phyloP scores from a whole-genome alignment of 2,888 invertebrate genomes.

The Ephialtes manifestator region DNA sequence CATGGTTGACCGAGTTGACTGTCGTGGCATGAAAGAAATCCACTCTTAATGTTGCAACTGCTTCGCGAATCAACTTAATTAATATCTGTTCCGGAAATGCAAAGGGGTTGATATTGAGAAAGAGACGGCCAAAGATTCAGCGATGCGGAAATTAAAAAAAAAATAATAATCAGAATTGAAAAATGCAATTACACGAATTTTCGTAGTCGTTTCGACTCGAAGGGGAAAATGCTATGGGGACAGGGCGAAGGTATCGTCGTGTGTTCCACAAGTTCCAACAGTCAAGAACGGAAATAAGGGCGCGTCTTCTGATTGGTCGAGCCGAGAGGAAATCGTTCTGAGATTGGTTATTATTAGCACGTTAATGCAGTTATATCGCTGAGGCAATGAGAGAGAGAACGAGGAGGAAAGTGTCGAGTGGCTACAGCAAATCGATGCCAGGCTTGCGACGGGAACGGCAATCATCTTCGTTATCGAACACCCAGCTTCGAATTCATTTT shows the following conservation, averaged over 20 bases:
- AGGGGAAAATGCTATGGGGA: neutral
- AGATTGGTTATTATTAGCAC: slow-evolving; percentile 86
- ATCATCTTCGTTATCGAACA: slow-evolving; percentile 60
- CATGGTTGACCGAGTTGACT: slow-evolving; percentile 51
- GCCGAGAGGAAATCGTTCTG: slow-evolving; percentile 84
- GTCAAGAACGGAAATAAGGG: slow-evolving; percentile 81
- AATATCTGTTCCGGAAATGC: slow-evolving; percentile 57
- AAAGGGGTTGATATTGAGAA: slow-evolving; percentile 32
- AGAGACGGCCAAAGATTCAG: neutral
- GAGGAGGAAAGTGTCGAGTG: slow-evolving; percentile 11
- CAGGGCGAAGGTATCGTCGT: slow-evolving; percentile 10
- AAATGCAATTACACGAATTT: slow-evolving; percentile 79
- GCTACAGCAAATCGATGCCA: slow-evolving; percentile 47
- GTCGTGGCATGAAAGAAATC: slow-evolving; percentile 15
- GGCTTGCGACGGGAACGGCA: slow-evolving; percentile 51
- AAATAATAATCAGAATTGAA: slow-evolving; percentile 66
- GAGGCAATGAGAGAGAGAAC: slow-evolving; percentile 26
- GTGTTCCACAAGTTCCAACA: slow-evolving; percentile 40
- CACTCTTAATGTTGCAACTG: slow-evolving; percentile 16
- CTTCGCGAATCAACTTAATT: slow-evolving; percentile 58
- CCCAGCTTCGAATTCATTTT: slow-evolving; percentile 43
- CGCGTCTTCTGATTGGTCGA: slow-evolving; percentile 84
- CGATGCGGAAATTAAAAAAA: slow-evolving; percentile 62
- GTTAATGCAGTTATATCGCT: slow-evolving; percentile 80
- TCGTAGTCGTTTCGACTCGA: slow-evolving; percentile 1